Evolutionary conservation across 2,888 invertebrate genomes (phyloP), one percentile per base, ranked within the genome.

Genomic region (Ophioninae sp.): DNA sequence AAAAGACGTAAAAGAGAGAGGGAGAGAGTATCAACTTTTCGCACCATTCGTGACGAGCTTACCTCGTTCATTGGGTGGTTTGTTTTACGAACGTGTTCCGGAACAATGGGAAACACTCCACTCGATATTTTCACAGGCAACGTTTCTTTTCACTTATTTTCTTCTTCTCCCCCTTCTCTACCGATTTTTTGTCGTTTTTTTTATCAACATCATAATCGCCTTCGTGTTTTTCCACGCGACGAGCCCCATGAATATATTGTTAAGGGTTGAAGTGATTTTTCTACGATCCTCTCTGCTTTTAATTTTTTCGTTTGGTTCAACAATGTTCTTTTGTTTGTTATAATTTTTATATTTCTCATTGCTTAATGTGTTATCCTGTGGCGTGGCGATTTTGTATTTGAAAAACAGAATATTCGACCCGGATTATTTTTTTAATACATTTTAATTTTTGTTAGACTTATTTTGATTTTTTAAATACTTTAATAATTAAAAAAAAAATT

Each of bases 351-450:
- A 10, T 51, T 39, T 30, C 17, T n/a, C n/a, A 37, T 41, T 51
- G n/a, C 44, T 17, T 22, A 75, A 51, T 51, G 30, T 37, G 37
- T n/a, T 59, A 9, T 0, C 10, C n/a, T 64, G 37, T 79, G 71
- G 85, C 80, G 51, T 85, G 58, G 83, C 87, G 87, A 89, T 88
- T 88, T 89, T 88, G 79, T 85, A 87, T 87, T 51, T 51, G 85
- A 87, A 86, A 88, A 86, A 86, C 65, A 83, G 68, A 85, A 86
- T 87, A 87, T 88, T 85, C 86, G 85, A 89, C 88, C 87, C 87
- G 87, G 72, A 85, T 84, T 82, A 80, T 77, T 77, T 71, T 61
- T 30, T 30, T 3, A 30, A 30, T 30, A 30, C 30, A 30, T 30
- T 30, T 30, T 30, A 2, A 30, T 30, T 30, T 30, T 30, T 30